phyloP scores from a whole-genome alignment of 2,888 invertebrate species.

The Drosophila pseudotakahashii region DNA sequence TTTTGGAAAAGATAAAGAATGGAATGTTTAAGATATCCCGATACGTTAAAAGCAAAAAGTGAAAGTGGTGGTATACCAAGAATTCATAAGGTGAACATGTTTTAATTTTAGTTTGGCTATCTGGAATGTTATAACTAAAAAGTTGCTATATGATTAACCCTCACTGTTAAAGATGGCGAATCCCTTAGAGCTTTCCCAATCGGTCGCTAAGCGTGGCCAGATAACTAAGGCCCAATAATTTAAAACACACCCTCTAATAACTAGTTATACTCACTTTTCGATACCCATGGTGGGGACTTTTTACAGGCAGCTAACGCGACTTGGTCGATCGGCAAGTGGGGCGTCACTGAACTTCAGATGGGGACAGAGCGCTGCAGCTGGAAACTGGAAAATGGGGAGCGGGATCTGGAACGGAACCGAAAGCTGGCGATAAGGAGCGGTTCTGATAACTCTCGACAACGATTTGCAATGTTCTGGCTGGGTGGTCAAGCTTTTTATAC shows the following conservation, averaged over 20 bases:
- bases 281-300: constrained; percentile 62
- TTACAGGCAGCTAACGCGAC: constrained; percentile 41
- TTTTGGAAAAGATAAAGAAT: background rate
- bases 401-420: constrained; percentile 46
- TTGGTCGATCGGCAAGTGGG: constrained; percentile 55
- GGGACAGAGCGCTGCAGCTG: constrained; percentile 37
- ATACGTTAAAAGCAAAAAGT: background rate
- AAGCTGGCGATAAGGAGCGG: constrained; percentile 35
- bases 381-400: constrained; percentile 51
- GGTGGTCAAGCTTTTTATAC: constrained; percentile 39
- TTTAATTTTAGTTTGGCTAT: background rate
- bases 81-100: background rate
- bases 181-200: constrained; percentile 13
- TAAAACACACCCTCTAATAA: constrained; percentile 7
- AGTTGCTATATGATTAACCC: background rate
- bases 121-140: background rate
- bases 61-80: background rate
- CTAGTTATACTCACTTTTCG: constrained; percentile 61
- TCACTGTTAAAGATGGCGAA: constrained; percentile 23
- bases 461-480: constrained; percentile 40
- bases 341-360: constrained; percentile 58
- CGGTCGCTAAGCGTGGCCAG: constrained; percentile 7
- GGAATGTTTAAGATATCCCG: background rate
- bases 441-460: constrained; percentile 22
- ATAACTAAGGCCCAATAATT: constrained; percentile 9